Base-by-base conservation (phyloP, 2,888 invertebrate species). In the Philereme transversata region DNA sequence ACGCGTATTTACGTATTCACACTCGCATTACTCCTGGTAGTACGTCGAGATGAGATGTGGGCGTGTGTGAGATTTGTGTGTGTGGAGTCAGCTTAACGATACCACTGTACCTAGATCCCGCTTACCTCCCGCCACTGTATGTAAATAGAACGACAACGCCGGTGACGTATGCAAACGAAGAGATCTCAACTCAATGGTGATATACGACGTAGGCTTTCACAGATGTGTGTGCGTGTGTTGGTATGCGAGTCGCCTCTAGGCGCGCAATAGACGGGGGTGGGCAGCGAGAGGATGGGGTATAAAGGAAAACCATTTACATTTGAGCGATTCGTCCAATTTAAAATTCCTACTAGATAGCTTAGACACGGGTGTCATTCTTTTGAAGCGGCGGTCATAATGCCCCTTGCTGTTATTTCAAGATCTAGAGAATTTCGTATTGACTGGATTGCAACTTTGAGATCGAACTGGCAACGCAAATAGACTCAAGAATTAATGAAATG, bases 261-360 rank as follows among this genome's bases (percentile, higher is more conserved):
- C 90, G 90, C 90, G 90, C 89, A 86, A 89, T 88, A 89, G 90
- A 87, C 79, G 88, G 87, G 89, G 90, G 88, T 86, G 88, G 90
- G 83, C 86, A 83, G 88, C 87, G 76, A 84, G 89, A 88, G 90
- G 91, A 90, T 90, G 91, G 90, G 90, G 91, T 87, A 92, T 92
- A 93, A 92, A 92, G 92, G 93, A 92, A 92, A 92, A 92, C 92
- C 93, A 92, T 93, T 93, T 93, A 93, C 93, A 92, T 93, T 92
- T 93, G 93, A 92, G 93, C 93, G 92, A 92, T 93, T 92, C 92
- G 92, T 92, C 93, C 93, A 93, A 93, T 93, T 92, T 93, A 93
- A 93, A 93, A 93, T 92, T 93, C 92, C 91, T 93, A 91, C 90
- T 90, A 92, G 92, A 91, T 90, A 90, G 88, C 91, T 88, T 87